A percentile compares a stretch with the other conserved stretches of the same genome.
phyloP scores from a whole-genome alignment of 2,113 vertebrate species.

The Hylia prasina region DNA sequence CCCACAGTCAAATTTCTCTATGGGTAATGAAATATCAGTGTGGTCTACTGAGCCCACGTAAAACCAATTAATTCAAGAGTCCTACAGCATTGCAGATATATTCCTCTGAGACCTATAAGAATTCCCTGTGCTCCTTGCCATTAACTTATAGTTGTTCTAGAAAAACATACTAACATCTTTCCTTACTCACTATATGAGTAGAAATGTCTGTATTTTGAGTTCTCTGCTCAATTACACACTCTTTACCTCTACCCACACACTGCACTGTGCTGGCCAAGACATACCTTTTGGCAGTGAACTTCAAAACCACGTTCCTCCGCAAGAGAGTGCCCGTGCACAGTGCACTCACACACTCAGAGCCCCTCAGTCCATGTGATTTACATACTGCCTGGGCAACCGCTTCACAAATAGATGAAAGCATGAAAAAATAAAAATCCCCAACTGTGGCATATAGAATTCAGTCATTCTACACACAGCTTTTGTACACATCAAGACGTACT shows the following conservation, averaged over 20 bases:
- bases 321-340: background rate
- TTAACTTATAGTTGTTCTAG: background rate
- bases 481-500: background rate
- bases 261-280: background rate
- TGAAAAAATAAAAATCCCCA: background rate
- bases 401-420: slow-evolving; percentile 19
- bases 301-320: background rate
- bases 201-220: background rate
- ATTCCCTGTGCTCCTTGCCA: background rate
- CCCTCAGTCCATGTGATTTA: background rate
- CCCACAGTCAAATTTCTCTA: background rate
- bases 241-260: slow-evolving; percentile 22
- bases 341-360: background rate
- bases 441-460: background rate
- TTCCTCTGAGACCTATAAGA: background rate
- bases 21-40: background rate
- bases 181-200: background rate
- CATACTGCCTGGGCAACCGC: background rate
- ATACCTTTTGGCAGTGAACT: slow-evolving; percentile 9
- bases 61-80: background rate
- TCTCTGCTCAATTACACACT: background rate
- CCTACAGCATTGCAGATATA: background rate
- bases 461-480: background rate
- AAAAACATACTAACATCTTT: background rate
- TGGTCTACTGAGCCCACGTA: background rate